Base-by-base conservation (phyloP, 92 coral and sea anemone species). In the Porites evermanni region DNA sequence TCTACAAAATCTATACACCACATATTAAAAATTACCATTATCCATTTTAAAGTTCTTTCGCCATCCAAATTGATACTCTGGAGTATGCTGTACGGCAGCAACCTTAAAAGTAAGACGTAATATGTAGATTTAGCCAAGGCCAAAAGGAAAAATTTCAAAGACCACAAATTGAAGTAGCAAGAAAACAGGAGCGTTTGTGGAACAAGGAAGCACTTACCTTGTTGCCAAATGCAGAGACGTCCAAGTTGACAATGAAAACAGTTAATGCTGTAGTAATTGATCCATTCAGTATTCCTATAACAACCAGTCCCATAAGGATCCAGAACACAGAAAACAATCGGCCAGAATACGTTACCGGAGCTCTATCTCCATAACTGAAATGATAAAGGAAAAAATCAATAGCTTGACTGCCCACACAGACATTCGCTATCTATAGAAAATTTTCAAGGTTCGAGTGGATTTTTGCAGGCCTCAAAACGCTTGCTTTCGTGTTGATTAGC, bases 21-120 rank as follows among this genome's bases (percentile, higher is more conserved):
- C 3, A 7, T 58, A 58, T 10, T 58, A 9, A 16, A 10, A 58
- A 9, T 70, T 38, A 70, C 74, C 74, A 38, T 70, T 29, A 16
- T 38, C 75, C 75, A 71, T 61, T n/a, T 64, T 78, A 7, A 83
- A 72, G 66, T 77, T 86, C 75, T 81, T 68, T 51, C 84, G 89
- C 4, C 78, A 19, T 61, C 79, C 90, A 44, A 79, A 17, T 9
- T 86, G 89, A 64, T 16, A 72, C 21, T 74, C 81, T 2, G 85
- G 90, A 5, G 90, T 78, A 24, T 68, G 79, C 1, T 86, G 68
- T 23, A 86, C 79, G 4, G 84, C 89, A 11, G 89, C 90, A 18
- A 87, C 90, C 90, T 87, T 24, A 2, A 50, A 71, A 69, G 7
- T 1, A 32, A 6, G 51, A 26, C 4, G n/a, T 65, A 17, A 14